These are phyloP conservation scores for Ibycter americanus DNA, from an alignment of 2,797 vertebrate genomes.

Conservation along the genomic window DNA sequence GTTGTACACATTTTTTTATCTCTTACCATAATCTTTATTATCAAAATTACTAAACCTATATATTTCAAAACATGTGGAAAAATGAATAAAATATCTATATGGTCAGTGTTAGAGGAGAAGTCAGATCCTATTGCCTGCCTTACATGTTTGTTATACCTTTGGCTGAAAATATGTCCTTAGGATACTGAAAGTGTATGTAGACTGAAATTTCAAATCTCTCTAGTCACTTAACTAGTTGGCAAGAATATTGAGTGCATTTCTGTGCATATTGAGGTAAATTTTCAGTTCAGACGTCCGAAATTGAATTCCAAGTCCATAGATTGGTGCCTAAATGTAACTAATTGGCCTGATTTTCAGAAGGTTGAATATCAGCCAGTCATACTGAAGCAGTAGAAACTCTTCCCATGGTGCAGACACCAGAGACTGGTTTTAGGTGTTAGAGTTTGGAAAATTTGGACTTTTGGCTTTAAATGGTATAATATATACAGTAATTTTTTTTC, in stretches of 20 bases:
- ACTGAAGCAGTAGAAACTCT: background rate
- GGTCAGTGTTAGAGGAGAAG: background rate
- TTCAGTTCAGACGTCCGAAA: background rate
- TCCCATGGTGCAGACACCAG: background rate
- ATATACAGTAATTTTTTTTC: background rate
- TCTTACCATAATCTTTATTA: background rate
- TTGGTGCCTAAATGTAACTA: background rate
- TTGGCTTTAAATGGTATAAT: background rate
- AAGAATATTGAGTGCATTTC: background rate
- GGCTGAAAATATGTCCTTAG: background rate
- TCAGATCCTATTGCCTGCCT: background rate
- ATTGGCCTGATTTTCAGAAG: background rate
- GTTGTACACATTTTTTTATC: background rate
- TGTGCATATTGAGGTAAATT: background rate
- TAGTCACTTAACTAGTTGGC: background rate
- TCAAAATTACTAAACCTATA: background rate
- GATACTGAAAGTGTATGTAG: background rate
- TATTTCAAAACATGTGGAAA: background rate
- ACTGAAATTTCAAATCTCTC: background rate
- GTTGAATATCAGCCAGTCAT: background rate
- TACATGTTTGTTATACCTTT: background rate
- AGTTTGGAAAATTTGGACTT: background rate
- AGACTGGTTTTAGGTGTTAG: background rate
- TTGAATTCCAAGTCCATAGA: background rate
- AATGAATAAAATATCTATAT: background rate